phyloP scores from a whole-genome alignment of 2,797 vertebrate genomes.

The Mergus octosetaceus region DNA sequence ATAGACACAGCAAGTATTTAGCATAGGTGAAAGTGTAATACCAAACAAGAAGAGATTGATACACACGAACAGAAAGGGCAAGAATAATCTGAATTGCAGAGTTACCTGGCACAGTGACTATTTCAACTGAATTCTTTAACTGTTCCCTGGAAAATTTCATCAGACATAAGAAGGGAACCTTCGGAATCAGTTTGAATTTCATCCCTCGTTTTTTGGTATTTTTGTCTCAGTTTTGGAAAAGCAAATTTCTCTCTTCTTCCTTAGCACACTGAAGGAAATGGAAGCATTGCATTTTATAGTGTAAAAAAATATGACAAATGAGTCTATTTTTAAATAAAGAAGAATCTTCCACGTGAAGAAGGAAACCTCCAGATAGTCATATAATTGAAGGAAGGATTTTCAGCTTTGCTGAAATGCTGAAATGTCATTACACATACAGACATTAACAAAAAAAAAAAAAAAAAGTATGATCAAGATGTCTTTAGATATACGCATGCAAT shows the following conservation, averaged over 20 bases:
- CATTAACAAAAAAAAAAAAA: neutral
- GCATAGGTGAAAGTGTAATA: neutral
- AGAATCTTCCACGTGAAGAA: neutral
- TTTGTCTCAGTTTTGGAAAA: neutral
- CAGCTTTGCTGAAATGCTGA: neutral
- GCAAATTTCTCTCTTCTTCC: neutral
- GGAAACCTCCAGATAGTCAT: neutral
- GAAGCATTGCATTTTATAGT: neutral
- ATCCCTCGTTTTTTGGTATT: neutral
- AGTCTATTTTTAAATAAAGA: neutral
- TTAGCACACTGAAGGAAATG: neutral
- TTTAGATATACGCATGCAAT: neutral
- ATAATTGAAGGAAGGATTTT: neutral
- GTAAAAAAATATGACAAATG: neutral
- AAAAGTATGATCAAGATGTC: neutral
- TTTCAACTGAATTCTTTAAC: neutral
- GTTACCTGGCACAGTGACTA: neutral
- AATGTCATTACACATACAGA: neutral
- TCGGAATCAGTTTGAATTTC: neutral
- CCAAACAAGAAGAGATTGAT: neutral
- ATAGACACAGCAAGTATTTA: neutral
- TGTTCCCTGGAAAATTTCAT: neutral
- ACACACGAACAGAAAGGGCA: neutral
- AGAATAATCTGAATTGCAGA: neutral
- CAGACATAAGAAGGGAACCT: neutral